A percentile compares a stretch with the other conserved stretches of the same genome.
phyloP scores from a whole-genome alignment of 1,140 invertebrate genomes.

The Littorina saxatilis region DNA sequence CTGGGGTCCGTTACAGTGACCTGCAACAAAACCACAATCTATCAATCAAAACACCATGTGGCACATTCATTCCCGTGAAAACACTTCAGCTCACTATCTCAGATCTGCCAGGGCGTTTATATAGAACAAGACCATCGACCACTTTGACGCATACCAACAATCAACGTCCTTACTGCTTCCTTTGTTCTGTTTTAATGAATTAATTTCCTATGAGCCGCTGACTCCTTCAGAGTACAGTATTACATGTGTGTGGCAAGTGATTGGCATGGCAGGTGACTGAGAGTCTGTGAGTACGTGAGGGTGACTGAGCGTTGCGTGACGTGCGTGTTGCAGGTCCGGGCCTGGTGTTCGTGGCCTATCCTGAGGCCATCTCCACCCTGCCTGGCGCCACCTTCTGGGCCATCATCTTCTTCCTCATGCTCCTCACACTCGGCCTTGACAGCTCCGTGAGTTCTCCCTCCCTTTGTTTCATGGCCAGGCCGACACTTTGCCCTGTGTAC shows the following conservation, averaged over 20 bases:
- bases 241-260: neutral
- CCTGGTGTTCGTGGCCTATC: constrained; percentile 90
- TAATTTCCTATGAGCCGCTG: neutral
- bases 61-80: too few relatives aligned
- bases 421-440: constrained; percentile 93
- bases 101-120: too few relatives aligned
- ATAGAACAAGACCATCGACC: too few relatives aligned
- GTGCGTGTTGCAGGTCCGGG: constrained; percentile 82
- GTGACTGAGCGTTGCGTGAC: neutral
- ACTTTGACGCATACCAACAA: too few relatives aligned
- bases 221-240: neutral
- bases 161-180: too few relatives aligned
- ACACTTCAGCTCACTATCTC: too few relatives aligned
- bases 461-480: neutral
- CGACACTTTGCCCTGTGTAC: neutral
- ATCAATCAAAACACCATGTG: too few relatives aligned
- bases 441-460: constrained; percentile 83
- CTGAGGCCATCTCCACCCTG: constrained; percentile 90
- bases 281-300: too few relatives aligned
- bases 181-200: too few relatives aligned
- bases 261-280: neutral
- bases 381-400: constrained; percentile 94
- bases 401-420: constrained; percentile 94
- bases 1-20: too few relatives aligned
- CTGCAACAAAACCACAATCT: too few relatives aligned